Percentiles rank a stretch among this genome's conserved stretches.
Evolutionary conservation across 2,888 invertebrate species (phyloP).

Genomic region (Acronicta aceris): DNA sequence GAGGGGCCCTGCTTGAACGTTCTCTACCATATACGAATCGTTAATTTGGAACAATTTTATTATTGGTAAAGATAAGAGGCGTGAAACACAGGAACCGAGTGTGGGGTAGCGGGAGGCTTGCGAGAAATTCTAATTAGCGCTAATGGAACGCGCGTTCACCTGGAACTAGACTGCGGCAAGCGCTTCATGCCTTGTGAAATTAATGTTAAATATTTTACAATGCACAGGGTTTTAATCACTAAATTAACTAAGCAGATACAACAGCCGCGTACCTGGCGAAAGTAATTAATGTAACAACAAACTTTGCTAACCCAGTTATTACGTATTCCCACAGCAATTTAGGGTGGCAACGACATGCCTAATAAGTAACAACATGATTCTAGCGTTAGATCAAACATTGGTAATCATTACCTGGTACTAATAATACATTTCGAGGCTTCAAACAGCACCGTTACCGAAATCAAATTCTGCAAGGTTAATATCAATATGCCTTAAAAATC

Average conservation of each 20-base stretch:
- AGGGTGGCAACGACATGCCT: conserved; percentile 8
- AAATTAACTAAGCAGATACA: conserved; percentile 31
- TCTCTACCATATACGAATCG: conserved; percentile 37
- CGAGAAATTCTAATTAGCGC: conserved; percentile 84
- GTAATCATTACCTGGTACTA: neutral
- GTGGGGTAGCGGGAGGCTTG: conserved; percentile 57
- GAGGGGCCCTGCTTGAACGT: conserved; percentile 17
- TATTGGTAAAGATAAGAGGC: conserved; percentile 41
- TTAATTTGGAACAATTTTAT: conserved; percentile 42
- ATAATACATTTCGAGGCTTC: neutral
- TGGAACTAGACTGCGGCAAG: conserved; percentile 71
- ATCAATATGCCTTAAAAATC: no score
- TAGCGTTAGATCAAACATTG: neutral
- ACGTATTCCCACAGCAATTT: conserved; percentile 23
- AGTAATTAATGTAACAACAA: conserved; percentile 40
- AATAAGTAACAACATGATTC: conserved; percentile 14
- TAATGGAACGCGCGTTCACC: conserved; percentile 81
- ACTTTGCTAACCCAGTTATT: conserved; percentile 40
- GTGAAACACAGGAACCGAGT: conserved; percentile 28
- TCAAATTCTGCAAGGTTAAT: neutral
- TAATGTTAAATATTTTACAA: conserved; percentile 60
- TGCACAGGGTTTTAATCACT: conserved; percentile 39
- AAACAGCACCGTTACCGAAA: neutral
- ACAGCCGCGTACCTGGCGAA: conserved; percentile 18
- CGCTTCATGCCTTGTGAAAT: conserved; percentile 58